A percentile compares a stretch with the other conserved stretches of the same genome.
Conservation (phyloP, 2,113 vertebrate genomes). For the Saccopteryx leptura region DNA sequence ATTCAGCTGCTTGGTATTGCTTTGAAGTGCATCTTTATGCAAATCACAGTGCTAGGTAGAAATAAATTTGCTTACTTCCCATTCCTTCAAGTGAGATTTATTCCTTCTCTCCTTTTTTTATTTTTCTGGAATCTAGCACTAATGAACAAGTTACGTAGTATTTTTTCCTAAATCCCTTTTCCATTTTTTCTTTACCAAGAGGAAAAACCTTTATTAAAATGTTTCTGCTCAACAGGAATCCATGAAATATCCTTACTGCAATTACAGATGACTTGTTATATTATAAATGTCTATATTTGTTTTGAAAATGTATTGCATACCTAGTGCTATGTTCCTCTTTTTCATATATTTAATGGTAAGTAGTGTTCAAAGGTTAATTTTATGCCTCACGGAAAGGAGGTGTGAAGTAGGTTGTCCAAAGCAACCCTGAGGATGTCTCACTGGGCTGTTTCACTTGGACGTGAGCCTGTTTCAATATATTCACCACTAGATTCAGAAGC, state of each 20-base stretch:
- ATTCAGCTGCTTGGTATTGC: constrained; percentile 60
- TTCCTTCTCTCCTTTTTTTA: neutral
- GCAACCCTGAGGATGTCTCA: neutral
- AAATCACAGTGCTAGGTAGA: constrained; percentile 19
- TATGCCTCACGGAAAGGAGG: neutral
- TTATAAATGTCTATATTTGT: neutral
- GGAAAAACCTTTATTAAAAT: neutral
- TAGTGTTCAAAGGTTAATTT: neutral
- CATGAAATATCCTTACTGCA: neutral
- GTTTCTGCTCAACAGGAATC: neutral
- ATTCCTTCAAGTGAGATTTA: constrained; percentile 2
- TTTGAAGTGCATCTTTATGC: constrained; percentile 70
- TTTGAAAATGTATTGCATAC: neutral
- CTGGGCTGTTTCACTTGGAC: neutral
- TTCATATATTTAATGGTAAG: neutral
- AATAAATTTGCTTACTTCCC: constrained; percentile 57
- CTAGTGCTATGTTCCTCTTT: neutral
- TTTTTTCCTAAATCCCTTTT: neutral
- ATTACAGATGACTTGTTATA: neutral
- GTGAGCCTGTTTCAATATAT: neutral
- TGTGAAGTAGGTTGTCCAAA: neutral
- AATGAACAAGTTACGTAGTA: neutral
- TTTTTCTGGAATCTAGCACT: neutral
- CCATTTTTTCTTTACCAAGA: neutral
- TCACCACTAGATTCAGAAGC: neutral